Base-by-base conservation (phyloP, 1,140 invertebrate species). In the Piezodorus guildinii region DNA sequence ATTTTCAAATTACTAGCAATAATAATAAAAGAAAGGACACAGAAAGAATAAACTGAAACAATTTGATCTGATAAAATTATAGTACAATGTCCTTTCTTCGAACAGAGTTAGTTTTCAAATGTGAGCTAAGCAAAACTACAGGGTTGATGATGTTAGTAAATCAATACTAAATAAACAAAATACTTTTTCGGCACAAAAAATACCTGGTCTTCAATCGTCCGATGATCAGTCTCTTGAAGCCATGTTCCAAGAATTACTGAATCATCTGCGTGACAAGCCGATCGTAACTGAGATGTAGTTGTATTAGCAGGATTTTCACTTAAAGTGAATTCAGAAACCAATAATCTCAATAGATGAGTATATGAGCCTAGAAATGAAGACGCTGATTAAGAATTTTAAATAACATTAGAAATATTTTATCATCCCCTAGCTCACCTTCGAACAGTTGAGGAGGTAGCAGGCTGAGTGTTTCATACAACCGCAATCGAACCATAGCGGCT, bases 271-370 rank as follows among this genome's bases (percentile, higher is more conserved):
- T 98, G 91, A 74, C 94, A 96, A 46, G 95, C 85, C 49, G 82
- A 82, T 56, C 89, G 79, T 30, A 97, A 77, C 60, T 94, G 80
- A 0, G 91, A 94, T 23, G 93, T 96, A 0, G 94, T 94, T 17
- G 91, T 96, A 72, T 96, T 96, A 19, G 92, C 90, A 27, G 87
- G 85, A 76, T 96, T 96, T 74, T 98, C 96, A 23, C 92, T 88
- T 19, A 97, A 77, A 0, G 95, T 98, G 67, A 99, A 91, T 77
- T 99, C 96, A 2, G 94, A 91, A 3, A 98, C 94, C n/a, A 99
- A 77, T 79, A 98, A 86, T 62, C 93, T 82, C 60, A 98, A 75
- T 23, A 96, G 77, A 74, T 87, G 86, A 1, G 90, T 91, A 66
- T 91, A 91, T 19, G 88, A 90, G 70, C 80, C 82, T 84, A 54